Percentiles rank a stretch among this genome's conserved stretches.
Conservation (phyloP, 2,797 vertebrate genomes). For the Steatocranus sp. region DNA sequence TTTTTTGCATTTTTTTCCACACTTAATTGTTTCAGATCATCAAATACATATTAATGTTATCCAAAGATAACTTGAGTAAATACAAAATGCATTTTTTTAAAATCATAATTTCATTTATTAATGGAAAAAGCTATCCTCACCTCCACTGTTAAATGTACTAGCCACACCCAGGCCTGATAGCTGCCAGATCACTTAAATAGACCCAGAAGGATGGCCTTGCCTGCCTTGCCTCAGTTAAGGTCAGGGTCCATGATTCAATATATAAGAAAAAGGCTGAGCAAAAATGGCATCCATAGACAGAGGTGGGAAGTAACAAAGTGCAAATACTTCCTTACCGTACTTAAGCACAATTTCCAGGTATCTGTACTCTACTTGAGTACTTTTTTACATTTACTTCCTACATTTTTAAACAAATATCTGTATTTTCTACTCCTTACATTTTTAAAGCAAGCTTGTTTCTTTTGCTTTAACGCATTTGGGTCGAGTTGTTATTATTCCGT, state of each 20-base stretch:
- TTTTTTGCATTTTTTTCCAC: background rate
- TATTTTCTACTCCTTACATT: background rate
- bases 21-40: background rate
- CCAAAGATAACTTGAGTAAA: background rate
- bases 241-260: background rate
- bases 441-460: background rate
- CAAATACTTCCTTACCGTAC: background rate
- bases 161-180: background rate
- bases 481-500: background rate
- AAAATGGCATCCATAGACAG: background rate
- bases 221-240: background rate
- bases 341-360: background rate
- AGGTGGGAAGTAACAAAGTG: background rate
- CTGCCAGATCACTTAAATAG: background rate
- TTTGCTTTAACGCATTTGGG: background rate
- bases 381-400: background rate
- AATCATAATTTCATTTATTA: background rate
- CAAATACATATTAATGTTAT: background rate
- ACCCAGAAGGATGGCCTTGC: background rate
- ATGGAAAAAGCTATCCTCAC: background rate
- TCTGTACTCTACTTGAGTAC: background rate
- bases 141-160: background rate
- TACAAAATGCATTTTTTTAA: background rate
- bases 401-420: background rate
- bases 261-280: background rate